Evolutionary conservation across 2,797 vertebrate genomes (phyloP).

Genomic region (Melopsittacus undulatus): DNA sequence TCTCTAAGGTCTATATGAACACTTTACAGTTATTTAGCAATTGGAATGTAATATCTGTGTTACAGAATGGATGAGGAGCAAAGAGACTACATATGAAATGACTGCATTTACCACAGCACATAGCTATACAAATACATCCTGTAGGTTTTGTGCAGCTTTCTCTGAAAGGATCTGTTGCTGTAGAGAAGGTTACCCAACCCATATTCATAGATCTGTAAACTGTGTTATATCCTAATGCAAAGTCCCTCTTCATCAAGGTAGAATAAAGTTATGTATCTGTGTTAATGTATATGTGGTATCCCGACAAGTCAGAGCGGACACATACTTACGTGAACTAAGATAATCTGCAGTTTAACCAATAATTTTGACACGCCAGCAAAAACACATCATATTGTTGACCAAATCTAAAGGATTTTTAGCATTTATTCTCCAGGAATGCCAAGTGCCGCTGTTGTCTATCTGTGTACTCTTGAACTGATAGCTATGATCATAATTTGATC

Average conservation of each 20-base stretch:
- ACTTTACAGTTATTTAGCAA: not conserved
- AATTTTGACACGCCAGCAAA: not conserved
- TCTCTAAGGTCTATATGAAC: slow-evolving; percentile 78
- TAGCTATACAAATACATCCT: not conserved
- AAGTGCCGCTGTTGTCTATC: not conserved
- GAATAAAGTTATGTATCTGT: not conserved
- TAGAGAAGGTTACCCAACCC: not conserved
- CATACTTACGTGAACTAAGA: not conserved
- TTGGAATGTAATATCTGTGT: fast-evolving
- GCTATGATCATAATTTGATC: not conserved
- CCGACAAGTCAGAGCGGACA: not conserved
- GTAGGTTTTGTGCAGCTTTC: not conserved
- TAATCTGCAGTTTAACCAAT: not conserved
- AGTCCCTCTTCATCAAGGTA: not conserved
- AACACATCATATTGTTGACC: not conserved
- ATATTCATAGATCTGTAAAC: not conserved
- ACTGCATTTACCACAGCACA: not conserved
- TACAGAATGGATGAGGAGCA: not conserved
- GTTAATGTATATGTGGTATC: not conserved
- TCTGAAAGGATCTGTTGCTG: not conserved
- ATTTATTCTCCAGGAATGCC: not conserved
- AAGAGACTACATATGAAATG: not conserved
- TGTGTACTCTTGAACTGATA: not conserved
- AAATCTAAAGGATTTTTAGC: not conserved
- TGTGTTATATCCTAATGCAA: not conserved